Conservation (phyloP, 2,113 vertebrate species). For the Vombatus ursinus region DNA sequence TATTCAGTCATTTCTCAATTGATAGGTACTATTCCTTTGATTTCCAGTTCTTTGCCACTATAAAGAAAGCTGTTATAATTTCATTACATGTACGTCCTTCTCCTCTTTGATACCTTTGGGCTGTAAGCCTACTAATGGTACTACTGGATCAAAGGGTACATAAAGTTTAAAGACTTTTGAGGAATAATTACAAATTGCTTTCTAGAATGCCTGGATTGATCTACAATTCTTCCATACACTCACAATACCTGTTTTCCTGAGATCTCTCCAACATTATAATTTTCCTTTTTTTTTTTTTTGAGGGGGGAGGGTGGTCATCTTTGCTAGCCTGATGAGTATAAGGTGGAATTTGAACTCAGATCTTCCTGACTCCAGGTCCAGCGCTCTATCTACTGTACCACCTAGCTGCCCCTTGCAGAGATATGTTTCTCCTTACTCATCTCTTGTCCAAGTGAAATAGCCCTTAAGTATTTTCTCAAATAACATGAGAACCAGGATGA, state of each 20-base stretch:
- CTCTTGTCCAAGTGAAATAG: background rate
- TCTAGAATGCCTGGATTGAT: background rate
- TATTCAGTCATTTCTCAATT: background rate
- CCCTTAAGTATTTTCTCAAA: background rate
- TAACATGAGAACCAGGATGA: background rate
- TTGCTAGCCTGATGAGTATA: background rate
- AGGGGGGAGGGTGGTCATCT: background rate
- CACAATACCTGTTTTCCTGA: background rate
- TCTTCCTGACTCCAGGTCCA: background rate
- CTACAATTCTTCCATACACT: background rate
- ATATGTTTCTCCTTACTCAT: background rate
- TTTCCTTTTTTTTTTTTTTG: background rate
- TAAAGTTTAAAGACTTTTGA: background rate
- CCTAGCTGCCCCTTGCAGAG: background rate
- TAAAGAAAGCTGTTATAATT: background rate
- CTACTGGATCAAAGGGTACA: background rate
- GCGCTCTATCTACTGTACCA: background rate
- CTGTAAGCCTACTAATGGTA: background rate
- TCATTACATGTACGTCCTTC: background rate
- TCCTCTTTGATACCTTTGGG: background rate
- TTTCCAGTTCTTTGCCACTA: background rate
- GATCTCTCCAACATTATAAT: background rate
- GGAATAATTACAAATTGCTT: background rate
- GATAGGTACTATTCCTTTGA: background rate
- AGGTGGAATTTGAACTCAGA: background rate